phyloP scores from a whole-genome alignment of 2,797 vertebrate species.

The Lutjanus argentimaculatus region DNA sequence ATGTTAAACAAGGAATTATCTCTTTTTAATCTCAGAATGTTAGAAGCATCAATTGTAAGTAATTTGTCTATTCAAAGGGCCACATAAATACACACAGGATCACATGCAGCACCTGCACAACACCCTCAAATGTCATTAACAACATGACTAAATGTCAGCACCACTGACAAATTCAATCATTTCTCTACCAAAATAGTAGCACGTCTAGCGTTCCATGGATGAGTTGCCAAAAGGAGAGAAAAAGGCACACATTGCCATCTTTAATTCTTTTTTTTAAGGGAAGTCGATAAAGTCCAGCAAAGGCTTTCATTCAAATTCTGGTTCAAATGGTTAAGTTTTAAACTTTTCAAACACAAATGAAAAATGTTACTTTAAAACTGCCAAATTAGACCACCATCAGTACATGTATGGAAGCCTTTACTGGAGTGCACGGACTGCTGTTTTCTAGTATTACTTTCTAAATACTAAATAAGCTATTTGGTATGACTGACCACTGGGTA shows the following conservation, averaged over 20 bases:
- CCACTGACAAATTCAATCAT: neutral
- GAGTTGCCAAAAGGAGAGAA: constrained; percentile 6
- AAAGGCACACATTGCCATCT: constrained; percentile 19
- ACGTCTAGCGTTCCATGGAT: constrained; percentile 1
- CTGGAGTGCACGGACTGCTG: constrained; percentile 21
- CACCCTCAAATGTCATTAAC: constrained; percentile 5
- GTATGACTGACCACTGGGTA: neutral
- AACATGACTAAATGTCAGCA: constrained; percentile 16
- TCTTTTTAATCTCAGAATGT: constrained; percentile 5
- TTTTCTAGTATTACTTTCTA: constrained; percentile 19
- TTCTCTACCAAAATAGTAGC: constrained; percentile 9
- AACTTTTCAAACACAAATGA: constrained; percentile 7
- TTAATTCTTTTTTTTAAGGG: neutral
- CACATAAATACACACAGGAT: constrained; percentile 25
- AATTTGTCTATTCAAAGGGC: neutral
- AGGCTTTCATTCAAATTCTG: constrained; percentile 16
- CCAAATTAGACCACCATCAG: neutral
- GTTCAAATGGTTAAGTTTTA: neutral
- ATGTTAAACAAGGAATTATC: constrained; percentile 6
- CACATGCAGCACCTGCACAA: constrained; percentile 21
- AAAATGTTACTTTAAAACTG: constrained; percentile 3
- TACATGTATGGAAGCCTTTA: constrained; percentile 1
- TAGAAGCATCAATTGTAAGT: neutral
- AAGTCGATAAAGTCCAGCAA: constrained; percentile 18
- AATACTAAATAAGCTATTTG: constrained; percentile 13